Evolutionary conservation across 2,888 invertebrate genomes (phyloP), one percentile per base, ranked within the genome.

Genomic region (Andrena flavipes): DNA sequence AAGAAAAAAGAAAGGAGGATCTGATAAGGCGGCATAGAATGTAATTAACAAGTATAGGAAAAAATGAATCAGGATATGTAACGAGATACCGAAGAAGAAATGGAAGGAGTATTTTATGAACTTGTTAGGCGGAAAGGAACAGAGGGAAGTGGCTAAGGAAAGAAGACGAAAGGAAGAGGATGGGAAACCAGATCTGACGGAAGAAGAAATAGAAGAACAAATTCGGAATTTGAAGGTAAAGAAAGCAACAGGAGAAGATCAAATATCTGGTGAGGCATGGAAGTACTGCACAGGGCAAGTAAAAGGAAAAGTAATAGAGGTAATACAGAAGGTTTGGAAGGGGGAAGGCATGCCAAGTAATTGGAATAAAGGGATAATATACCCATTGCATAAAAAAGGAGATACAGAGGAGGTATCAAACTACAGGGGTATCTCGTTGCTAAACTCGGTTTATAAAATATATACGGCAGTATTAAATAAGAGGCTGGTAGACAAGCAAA

Each of bases 21-120:
- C 2, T 10, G 2, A 35, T 2, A 35, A 8, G 8, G 49, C 49
- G 29, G 49, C 49, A 13, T 67, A 51, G 49, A n/a, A 29, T 0
- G 8, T 67, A 3, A 10, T 51, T 8, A 67, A 67, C 16, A 67
- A 7, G 51, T 16, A 30, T 26, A 68, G 67, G 4, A 68, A 54
- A 29, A 20, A 4, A 26, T n/a, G 51, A 16, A 68, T 2, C 29
- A 54, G 10, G 2, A 13, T 29, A n/a, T 16, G 26, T 13, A 30
- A 6, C 7, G 54, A 30, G 10, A 68, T 20, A 33, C 5, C 26
- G 16, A 29, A 29, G 29, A 29, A 29, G 20, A 16, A 68, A 49
- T 68, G 67, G 54, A 54, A 68, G 16, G 54, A 68, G 5, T 68
- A 51, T n/a, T 68, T 68, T 6, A 49, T 30, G 30, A 30, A 23